Conservation (phyloP, 2,888 invertebrate species). For the Oeneis ivallda region DNA sequence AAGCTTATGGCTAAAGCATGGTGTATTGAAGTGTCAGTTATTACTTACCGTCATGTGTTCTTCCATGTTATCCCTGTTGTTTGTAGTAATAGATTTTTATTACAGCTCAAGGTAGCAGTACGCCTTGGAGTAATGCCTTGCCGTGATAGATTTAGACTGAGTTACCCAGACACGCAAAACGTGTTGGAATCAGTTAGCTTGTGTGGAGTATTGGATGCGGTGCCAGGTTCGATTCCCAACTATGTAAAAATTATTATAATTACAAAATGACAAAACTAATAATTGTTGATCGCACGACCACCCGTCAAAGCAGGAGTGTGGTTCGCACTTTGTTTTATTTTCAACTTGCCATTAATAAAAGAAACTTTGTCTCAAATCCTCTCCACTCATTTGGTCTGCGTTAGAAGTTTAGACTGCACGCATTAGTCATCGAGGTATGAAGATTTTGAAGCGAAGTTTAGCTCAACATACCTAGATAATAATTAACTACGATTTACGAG, state of each 20-base stretch:
- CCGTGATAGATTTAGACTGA: too few relatives aligned
- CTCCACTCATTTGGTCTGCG: too few relatives aligned
- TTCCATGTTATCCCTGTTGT: slow-evolving; percentile 22
- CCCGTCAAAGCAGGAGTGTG: too few relatives aligned
- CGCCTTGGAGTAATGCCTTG: too few relatives aligned
- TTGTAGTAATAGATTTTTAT: slow-evolving; percentile 14
- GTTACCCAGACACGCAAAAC: not conserved
- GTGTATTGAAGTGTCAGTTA: slow-evolving; percentile 38
- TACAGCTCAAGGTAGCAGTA: not conserved
- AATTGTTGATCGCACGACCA: too few relatives aligned
- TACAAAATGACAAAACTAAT: not conserved
- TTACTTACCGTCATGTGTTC: slow-evolving; percentile 26
- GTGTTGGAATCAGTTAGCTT: not conserved
- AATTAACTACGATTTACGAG: slow-evolving; percentile 1
- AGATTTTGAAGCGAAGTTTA: not conserved
- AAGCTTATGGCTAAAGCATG: slow-evolving; percentile 26
- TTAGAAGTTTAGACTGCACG: not conserved
- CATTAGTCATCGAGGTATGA: too few relatives aligned
- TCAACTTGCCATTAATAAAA: too few relatives aligned
- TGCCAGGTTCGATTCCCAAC: not conserved
- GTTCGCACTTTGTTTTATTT: too few relatives aligned
- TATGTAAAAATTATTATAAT: not conserved
- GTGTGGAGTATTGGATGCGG: too few relatives aligned
- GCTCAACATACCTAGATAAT: not conserved
- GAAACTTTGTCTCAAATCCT: too few relatives aligned